A percentile compares a stretch with the other conserved stretches of the same genome.
Conservation (phyloP, 2,888 invertebrate species). For the Chymomyza caudatula region DNA sequence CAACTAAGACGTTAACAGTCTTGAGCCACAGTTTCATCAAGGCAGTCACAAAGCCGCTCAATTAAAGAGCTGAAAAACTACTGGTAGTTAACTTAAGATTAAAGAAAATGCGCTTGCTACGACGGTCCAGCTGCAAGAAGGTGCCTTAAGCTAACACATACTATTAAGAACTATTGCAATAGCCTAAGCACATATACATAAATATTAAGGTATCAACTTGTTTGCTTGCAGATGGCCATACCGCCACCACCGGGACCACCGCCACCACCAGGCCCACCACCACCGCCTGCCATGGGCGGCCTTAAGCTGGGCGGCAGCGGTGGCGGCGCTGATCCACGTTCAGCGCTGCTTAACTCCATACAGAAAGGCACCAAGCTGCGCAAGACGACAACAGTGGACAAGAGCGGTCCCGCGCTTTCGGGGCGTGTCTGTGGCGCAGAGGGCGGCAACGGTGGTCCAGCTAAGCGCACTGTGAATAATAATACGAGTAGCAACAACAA, state of each 20-base stretch:
- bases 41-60: slow-evolving; percentile 22
- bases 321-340: slow-evolving; percentile 81
- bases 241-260: slow-evolving; percentile 81
- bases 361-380: slow-evolving; percentile 89
- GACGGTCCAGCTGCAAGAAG: slow-evolving; percentile 43
- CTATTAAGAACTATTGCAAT: neutral
- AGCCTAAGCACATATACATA: neutral
- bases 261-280: slow-evolving; percentile 84
- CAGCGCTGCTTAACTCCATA: slow-evolving; percentile 88
- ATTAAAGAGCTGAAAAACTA: slow-evolving; percentile 3
- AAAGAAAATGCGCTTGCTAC: slow-evolving; percentile 45
- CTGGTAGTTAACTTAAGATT: neutral
- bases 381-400: slow-evolving; percentile 93
- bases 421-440: slow-evolving; percentile 78
- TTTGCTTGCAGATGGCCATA: slow-evolving; percentile 75
- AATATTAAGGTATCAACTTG: neutral
- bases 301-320: slow-evolving; percentile 66
- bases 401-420: slow-evolving; percentile 88
- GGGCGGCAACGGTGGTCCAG: slow-evolving; percentile 5
- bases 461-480: slow-evolving; percentile 45
- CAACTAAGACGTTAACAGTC: slow-evolving; percentile 22
- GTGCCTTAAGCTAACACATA: slow-evolving; percentile 14
- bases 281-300: slow-evolving; percentile 80
- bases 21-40: slow-evolving; percentile 31
- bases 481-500: slow-evolving; percentile 44